phyloP scores from a whole-genome alignment of 2,113 vertebrate species.

The Eudorcas thomsonii region DNA sequence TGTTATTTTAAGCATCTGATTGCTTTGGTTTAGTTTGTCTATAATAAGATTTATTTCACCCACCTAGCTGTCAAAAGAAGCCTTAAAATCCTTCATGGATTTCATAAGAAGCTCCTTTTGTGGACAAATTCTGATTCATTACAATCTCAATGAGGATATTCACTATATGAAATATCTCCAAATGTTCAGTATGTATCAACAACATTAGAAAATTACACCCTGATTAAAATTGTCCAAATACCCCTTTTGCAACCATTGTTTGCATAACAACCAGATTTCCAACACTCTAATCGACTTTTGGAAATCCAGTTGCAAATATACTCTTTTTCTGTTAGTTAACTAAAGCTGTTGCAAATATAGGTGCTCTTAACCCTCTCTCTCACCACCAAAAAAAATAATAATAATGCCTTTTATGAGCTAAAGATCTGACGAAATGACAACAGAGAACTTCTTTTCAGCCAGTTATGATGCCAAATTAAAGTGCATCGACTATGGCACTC shows the following conservation, averaged over 20 bases:
- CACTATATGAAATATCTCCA: neutral
- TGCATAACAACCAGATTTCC: neutral
- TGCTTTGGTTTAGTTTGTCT: neutral
- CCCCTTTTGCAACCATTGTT: neutral
- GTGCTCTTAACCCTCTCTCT: neutral
- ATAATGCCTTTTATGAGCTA: neutral
- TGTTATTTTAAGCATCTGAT: neutral
- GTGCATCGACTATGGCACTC: neutral
- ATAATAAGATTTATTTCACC: neutral
- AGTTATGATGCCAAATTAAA: neutral
- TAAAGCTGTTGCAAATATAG: neutral
- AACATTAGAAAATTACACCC: conserved; percentile 6
- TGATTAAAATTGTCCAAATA: conserved; percentile 30
- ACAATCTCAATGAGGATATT: neutral
- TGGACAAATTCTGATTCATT: neutral
- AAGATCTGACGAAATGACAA: neutral
- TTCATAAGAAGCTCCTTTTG: neutral
- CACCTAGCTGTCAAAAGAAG: neutral
- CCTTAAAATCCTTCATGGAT: neutral
- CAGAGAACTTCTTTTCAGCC: neutral
- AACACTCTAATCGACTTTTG: neutral
- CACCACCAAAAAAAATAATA: neutral
- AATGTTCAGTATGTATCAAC: neutral
- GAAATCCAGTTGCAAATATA: neutral
- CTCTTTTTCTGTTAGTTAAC: neutral